Percentiles rank a stretch among this genome's conserved stretches.
phyloP scores from a whole-genome alignment of 2,113 vertebrate genomes.

The Aphyosemion australe region DNA sequence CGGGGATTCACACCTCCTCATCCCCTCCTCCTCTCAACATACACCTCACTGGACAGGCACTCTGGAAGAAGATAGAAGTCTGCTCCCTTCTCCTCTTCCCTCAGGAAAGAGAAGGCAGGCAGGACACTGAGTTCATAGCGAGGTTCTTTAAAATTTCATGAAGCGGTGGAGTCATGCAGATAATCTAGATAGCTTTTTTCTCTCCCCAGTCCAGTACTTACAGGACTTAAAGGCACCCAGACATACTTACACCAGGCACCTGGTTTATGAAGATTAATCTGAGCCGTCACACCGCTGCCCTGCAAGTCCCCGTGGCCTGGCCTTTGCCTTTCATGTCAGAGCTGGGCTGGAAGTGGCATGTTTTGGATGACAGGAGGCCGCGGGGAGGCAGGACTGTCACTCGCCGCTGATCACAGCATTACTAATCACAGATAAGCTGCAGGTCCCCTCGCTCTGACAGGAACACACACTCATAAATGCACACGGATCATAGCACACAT shows the following conservation, averaged over 20 bases:
- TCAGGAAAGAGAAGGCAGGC: constrained; percentile 19
- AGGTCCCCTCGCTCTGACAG: constrained; percentile 40
- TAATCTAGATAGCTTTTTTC: constrained; percentile 57
- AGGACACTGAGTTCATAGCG: constrained; percentile 39
- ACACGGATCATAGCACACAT: constrained; percentile 57
- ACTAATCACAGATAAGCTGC: constrained; percentile 74
- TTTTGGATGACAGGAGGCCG: constrained; percentile 61
- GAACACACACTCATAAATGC: constrained; percentile 36
- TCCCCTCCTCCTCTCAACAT: constrained; percentile 1
- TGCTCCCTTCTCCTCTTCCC: constrained; percentile 8
- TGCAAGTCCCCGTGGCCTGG: constrained; percentile 20
- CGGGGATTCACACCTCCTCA: constrained; percentile 15
- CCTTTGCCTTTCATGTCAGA: constrained; percentile 54
- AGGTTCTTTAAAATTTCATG: constrained; percentile 68
- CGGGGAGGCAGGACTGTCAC: constrained; percentile 60
- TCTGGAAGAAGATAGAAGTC: constrained; percentile 8
- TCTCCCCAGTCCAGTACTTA: constrained; percentile 15
- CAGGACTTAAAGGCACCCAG: constrained; percentile 38
- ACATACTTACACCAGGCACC: constrained; percentile 29
- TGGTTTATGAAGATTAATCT: constrained; percentile 58
- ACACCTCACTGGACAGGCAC: constrained; percentile 13
- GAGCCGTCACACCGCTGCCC: constrained; percentile 28
- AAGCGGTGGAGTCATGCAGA: constrained; percentile 61
- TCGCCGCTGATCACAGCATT: constrained; percentile 70
- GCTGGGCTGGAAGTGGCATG: constrained; percentile 49